Conservation (phyloP, 1,140 invertebrate species). For the Amphibalanus amphitrite region DNA sequence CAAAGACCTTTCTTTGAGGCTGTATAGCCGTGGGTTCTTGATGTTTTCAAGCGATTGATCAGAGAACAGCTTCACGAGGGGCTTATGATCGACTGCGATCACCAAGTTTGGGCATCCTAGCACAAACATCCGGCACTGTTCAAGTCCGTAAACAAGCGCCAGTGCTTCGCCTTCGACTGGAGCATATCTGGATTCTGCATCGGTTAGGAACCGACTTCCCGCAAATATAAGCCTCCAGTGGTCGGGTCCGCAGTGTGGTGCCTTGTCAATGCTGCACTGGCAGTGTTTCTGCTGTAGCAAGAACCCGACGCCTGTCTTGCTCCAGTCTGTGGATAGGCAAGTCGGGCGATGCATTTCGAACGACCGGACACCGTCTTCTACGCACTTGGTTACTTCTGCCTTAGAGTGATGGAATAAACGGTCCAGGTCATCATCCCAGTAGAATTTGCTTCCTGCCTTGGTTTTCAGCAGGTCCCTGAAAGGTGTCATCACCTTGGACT, state of each 20-base stretch:
- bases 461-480: too few relatives aligned
- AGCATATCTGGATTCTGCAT: background rate
- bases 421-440: conserved; percentile 6
- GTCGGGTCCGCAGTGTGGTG: conserved; percentile 7
- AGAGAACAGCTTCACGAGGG: conserved; percentile 5
- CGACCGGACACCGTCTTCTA: conserved; percentile 6
- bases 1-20: conserved; percentile 7
- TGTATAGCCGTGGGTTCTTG: conserved; percentile 6
- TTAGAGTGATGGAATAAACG: conserved; percentile 2
- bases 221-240: conserved; percentile 7
- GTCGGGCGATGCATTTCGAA: conserved; percentile 7
- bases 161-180: conserved; percentile 4
- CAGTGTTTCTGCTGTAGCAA: conserved; percentile 8
- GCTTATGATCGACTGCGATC: conserved; percentile 6
- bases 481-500: too few relatives aligned
- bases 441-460: background rate
- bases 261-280: background rate
- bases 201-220: conserved; percentile 4
- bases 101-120: conserved; percentile 9
- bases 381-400: background rate
- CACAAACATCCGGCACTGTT: conserved; percentile 1
- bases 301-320: conserved; percentile 8
- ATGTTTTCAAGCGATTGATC: conserved; percentile 7
- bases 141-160: conserved; percentile 6
- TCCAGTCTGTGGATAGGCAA: conserved; percentile 7